These are phyloP conservation scores for Hypomecis punctinalis DNA, from an alignment of 2,888 invertebrate genomes.

Conservation along the genomic window DNA sequence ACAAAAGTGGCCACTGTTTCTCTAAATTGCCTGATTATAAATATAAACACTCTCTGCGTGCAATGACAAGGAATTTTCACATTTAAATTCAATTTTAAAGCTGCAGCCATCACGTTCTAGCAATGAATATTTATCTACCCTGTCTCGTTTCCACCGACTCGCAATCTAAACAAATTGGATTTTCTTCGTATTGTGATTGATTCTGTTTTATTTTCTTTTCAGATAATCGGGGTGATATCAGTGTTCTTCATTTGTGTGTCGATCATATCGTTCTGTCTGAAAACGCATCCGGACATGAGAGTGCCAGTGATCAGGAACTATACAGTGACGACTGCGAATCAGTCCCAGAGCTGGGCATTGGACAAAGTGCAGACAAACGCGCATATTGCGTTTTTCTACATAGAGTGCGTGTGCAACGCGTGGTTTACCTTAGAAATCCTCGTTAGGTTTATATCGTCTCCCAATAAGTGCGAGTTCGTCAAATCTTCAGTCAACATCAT, in stretches of 20 bases:
- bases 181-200: constrained; percentile 7
- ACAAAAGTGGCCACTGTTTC: constrained; percentile 29
- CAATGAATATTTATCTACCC: constrained; percentile 34
- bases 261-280: constrained; percentile 99
- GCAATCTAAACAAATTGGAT: constrained; percentile 20
- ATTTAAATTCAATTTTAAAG: constrained; percentile 42
- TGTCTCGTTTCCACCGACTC: constrained; percentile 25
- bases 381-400: constrained; percentile 98
- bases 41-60: constrained; percentile 22
- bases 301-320: constrained; percentile 94
- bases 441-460: constrained; percentile 95
- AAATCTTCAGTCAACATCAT: constrained; percentile 99
- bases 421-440: constrained; percentile 99
- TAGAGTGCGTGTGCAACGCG: constrained; percentile 99
- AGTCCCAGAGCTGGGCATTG: constrained; percentile 91
- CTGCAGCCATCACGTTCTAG: constrained; percentile 29
- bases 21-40: constrained; percentile 22
- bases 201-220: constrained; percentile 69
- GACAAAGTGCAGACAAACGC: constrained; percentile 98
- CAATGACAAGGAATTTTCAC: constrained; percentile 33
- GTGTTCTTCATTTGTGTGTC: constrained; percentile 99
- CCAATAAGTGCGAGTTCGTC: constrained; percentile 97
- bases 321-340: constrained; percentile 90
- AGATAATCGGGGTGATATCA: constrained; percentile 99
- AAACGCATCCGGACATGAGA: constrained; percentile 99